Base-by-base conservation (phyloP, 2,113 vertebrate genomes). In the Morone chrysops region DNA sequence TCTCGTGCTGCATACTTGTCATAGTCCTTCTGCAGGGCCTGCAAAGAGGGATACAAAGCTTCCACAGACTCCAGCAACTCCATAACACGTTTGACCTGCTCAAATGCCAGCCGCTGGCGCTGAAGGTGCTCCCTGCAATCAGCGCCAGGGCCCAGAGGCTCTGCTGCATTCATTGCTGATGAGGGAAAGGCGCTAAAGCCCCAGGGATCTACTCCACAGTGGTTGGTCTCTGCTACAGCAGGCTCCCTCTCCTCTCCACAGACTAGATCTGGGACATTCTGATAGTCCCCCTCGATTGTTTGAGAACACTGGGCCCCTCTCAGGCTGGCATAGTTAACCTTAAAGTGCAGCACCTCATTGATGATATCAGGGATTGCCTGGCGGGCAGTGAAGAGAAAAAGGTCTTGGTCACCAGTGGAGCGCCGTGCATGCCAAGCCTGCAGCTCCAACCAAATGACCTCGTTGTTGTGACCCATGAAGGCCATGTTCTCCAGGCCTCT, bases 361-460 rank as follows among this genome's bases (percentile, higher is more conserved):
- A 99, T 97, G 63, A 99, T 99, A 40, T 99, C 98, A 0, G 98
- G 99, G 83, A 99, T 99, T 91, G 97, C 97, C 89, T 99, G 97
- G 25, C 99, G 98, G 31, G 97, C 99, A n/a, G 98, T 98, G 90
- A 96, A 99, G 47, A 99, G 94, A 91, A 96, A 96, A 79, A 99
- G 89, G 87, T 99, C 99, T 94, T 99, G 99, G 92, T 99, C 99
- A 20, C 92, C 93, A 77, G 97, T 97, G 93, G 95, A 97, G 88
- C 98, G 96, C 3, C 97, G 96, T 0, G 98, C 99, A 2, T 99
- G 99, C 99, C 99, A 99, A 31, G 99, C 99, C 89, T 99, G 99
- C 41, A 99, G 96, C 92, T 99, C 99, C 83, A 99, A 92, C 99
- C 99, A 99, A 87, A 99, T 98, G 36, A 99, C 95, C 87, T 99